Percentiles rank a stretch among this genome's conserved stretches.
Evolutionary conservation across 2,797 vertebrate species (phyloP).

Genomic region (Pseudomugil gertrudae): DNA sequence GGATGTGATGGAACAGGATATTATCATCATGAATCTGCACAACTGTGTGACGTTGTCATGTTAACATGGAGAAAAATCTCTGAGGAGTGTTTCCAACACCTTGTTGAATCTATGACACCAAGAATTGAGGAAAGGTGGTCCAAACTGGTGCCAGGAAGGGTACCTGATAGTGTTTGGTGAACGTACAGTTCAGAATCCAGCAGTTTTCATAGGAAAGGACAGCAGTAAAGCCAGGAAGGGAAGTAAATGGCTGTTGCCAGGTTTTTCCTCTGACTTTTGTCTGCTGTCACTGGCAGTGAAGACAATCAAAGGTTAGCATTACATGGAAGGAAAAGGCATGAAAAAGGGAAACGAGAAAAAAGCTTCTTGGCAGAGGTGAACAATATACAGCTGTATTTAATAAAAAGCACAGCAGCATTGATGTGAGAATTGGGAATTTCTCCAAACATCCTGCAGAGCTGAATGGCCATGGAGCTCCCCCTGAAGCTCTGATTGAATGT

Average conservation of each 20-base stretch:
- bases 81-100: no score
- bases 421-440: constrained; percentile 78
- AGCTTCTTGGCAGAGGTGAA: constrained; percentile 72
- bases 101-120: no score
- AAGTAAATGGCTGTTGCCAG: constrained; percentile 51
- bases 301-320: constrained; percentile 65
- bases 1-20: no score
- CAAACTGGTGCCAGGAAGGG: neutral
- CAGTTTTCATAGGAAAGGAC: constrained; percentile 44
- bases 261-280: constrained; percentile 65
- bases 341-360: constrained; percentile 47
- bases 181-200: neutral
- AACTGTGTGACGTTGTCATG: no score
- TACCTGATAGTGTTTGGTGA: no score
- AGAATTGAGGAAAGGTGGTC: neutral
- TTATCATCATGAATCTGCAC: no score
- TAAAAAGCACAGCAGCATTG: constrained; percentile 79
- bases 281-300: constrained; percentile 76
- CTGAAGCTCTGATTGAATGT: constrained; percentile 67
- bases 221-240: constrained; percentile 42
- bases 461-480: constrained; percentile 34
- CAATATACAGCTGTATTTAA: constrained; percentile 81
- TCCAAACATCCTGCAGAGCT: constrained; percentile 84
- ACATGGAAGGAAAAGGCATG: constrained; percentile 16
- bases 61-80: no score